phyloP scores from a whole-genome alignment of 2,797 vertebrate species.

The Cyclopterus lumpus region DNA sequence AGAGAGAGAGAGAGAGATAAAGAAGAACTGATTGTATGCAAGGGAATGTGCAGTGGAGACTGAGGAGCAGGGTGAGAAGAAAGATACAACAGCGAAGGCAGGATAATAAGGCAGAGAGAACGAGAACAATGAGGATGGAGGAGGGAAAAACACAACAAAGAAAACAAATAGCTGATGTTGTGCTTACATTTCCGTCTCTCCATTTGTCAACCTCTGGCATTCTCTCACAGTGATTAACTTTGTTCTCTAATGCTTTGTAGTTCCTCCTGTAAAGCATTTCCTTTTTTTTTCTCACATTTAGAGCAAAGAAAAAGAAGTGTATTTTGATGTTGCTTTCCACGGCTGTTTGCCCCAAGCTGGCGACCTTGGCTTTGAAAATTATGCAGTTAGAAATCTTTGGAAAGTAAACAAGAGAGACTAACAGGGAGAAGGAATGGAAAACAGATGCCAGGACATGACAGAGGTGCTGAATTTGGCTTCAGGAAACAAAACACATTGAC shows the following conservation, averaged over 20 bases:
- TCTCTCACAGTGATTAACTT: conserved; percentile 75
- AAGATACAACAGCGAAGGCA: conserved; percentile 32
- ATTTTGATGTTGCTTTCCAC: conserved; percentile 64
- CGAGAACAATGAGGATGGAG: conserved; percentile 25
- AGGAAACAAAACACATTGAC: conserved; percentile 30
- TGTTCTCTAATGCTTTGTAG: conserved; percentile 69
- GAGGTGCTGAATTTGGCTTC: conserved; percentile 52
- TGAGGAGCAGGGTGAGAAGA: conserved; percentile 14
- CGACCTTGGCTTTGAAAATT: conserved; percentile 70
- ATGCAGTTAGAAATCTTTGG: conserved; percentile 53
- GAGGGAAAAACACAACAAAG: conserved; percentile 28
- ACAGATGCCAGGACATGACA: conserved; percentile 51
- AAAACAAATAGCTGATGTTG: conserved; percentile 72
- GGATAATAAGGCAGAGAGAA: conserved; percentile 18
- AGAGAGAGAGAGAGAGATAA: conserved; percentile 5
- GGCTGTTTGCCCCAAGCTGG: conserved; percentile 53
- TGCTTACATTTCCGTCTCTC: conserved; percentile 67
- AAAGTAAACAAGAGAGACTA: conserved; percentile 62
- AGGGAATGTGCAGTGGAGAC: conserved; percentile 28
- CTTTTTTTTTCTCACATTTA: conserved; percentile 35
- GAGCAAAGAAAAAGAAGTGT: conserved; percentile 33
- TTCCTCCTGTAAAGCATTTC: conserved; percentile 58
- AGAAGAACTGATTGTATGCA: conserved; percentile 12
- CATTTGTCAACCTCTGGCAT: conserved; percentile 71
- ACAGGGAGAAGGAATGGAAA: conserved; percentile 36